Base-by-base conservation (phyloP, 2,888 invertebrate species). In the Philereme transversata region DNA sequence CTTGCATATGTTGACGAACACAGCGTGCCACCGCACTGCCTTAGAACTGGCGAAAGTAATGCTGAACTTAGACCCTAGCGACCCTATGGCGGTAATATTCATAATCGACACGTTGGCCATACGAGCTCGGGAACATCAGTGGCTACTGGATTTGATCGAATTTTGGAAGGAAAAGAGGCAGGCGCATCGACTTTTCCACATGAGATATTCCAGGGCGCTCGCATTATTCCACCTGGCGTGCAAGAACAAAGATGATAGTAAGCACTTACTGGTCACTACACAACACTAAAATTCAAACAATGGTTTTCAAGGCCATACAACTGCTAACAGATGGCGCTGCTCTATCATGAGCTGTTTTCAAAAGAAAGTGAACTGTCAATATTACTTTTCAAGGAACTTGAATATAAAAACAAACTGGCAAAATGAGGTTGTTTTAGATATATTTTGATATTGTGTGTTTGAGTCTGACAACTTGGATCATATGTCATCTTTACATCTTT, bases 1-100 rank as follows among this genome's bases (percentile, higher is more conserved):
- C 76, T 82, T 97, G 57, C 91, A 94, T 55, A 94, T 96, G 73
- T 93, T 97, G 8, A 95, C 96, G 0, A 96, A 96, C 68, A 93
- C 95, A 70, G 97, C 97, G 0, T 97, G 97, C 79, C 96, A 97
- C 76, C 93, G 97, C 63, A 98, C 98, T 0, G 96, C 97, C 0
- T 83, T 98, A 49, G 98, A 98, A 83, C 93, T 97, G 67, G 96
- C 96, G 76, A 98, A 98, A 85, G 83, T 97, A 38, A 86, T 98
- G 3, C 84, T 97, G 40, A 95, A 95, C 4, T 80, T 97, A 57
- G 96, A 97, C 79, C 96, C 96, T 0, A 93, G 93, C 0, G 97
- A 97, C 81, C 97, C 97, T 0, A 74, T 97, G 51, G 96, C 95
- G 0, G 91, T 95, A 0, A 88, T 96, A 54, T 92, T 97, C 49